A percentile compares a stretch with the other conserved stretches of the same genome.
Evolutionary conservation across 2,888 invertebrate species (phyloP).

Genomic region (Endotricha flammealis): DNA sequence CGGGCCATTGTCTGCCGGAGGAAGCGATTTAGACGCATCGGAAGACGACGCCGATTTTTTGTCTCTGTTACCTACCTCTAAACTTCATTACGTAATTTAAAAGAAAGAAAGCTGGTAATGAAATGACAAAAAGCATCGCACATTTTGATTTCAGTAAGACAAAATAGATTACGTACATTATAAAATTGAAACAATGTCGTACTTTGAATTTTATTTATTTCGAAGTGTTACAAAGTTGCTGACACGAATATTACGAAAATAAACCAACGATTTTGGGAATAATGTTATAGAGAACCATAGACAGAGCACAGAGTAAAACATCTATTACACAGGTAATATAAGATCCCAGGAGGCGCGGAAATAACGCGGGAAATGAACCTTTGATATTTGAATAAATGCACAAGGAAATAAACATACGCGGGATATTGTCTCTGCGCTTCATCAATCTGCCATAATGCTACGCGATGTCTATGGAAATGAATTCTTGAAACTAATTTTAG

Average conservation of each 20-base stretch:
- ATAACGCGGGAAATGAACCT: slow-evolving; percentile 69
- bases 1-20: slow-evolving; percentile 69
- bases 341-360: slow-evolving; percentile 40
- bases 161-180: background rate
- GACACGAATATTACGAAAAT: too few relatives aligned
- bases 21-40: slow-evolving; percentile 70
- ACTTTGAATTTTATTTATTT: background rate
- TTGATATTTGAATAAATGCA: slow-evolving; percentile 67
- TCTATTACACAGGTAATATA: too few relatives aligned
- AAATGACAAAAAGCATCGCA: slow-evolving; percentile 17
- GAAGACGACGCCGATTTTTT: slow-evolving; percentile 65
- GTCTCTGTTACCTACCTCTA: too few relatives aligned
- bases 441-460: slow-evolving; percentile 39
- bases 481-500: too few relatives aligned
- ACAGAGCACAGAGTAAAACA: too few relatives aligned
- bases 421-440: slow-evolving; percentile 62
- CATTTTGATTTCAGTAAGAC: background rate
- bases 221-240: background rate
- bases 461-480: background rate
- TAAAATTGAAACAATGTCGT: background rate
- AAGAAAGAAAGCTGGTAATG: slow-evolving; percentile 12
- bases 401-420: slow-evolving; percentile 67
- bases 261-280: too few relatives aligned
- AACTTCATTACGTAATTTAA: slow-evolving; percentile 24
- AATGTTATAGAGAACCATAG: too few relatives aligned